These are phyloP conservation scores for Reticulitermes lucifugus DNA, from an alignment of 2,888 invertebrate genomes.

Conservation along the genomic window DNA sequence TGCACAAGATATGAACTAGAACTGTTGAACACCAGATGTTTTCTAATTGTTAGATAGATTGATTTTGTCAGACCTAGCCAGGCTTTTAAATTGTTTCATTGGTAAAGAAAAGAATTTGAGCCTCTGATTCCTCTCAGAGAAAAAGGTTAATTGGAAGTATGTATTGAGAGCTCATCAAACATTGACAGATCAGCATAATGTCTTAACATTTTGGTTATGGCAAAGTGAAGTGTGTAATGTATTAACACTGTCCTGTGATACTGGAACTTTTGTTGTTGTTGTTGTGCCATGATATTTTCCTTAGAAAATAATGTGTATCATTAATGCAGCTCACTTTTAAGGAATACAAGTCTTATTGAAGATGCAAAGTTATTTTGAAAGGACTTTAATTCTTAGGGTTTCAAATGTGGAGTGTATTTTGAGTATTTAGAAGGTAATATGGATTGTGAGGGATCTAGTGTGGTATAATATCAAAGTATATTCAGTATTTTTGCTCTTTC, in stretches of 20 bases:
- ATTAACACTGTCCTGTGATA: not conserved
- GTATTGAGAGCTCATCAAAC: too few species aligned
- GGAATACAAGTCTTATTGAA: not conserved
- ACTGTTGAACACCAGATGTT: not conserved
- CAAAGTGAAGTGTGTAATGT: not conserved
- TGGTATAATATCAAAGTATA: not conserved
- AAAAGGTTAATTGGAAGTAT: too few species aligned
- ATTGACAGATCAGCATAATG: not conserved
- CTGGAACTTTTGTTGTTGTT: not conserved
- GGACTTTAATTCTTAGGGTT: not conserved
- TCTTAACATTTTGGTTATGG: not conserved
- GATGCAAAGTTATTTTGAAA: not conserved
- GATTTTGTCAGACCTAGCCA: too few species aligned
- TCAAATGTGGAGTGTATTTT: not conserved
- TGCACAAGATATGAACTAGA: not conserved
- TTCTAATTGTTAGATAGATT: not conserved
- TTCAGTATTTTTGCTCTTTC: constrained; percentile 9
- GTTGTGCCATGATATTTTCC: not conserved
- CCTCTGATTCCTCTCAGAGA: too few species aligned
- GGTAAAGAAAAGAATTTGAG: too few species aligned
- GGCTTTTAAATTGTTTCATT: too few species aligned
- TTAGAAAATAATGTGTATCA: not conserved
- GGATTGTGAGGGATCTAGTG: not conserved
- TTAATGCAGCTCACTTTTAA: not conserved
- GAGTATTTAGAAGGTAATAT: not conserved